phyloP scores from a whole-genome alignment of 2,113 vertebrate species.

The Agapornis roseicollis region DNA sequence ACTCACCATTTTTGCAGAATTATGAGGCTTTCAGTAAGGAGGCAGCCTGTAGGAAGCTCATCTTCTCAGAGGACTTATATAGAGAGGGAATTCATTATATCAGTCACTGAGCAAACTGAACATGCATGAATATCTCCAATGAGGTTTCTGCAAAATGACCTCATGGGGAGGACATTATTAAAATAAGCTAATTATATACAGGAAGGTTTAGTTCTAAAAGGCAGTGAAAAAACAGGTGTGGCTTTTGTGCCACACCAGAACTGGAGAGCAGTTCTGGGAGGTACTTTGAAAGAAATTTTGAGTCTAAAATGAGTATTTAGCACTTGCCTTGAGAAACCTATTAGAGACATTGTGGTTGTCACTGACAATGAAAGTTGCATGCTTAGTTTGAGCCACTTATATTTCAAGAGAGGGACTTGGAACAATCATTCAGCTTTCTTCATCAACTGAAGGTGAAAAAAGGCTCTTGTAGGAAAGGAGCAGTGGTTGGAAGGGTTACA shows the following conservation, averaged over 20 bases:
- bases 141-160: not conserved
- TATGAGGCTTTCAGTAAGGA: not conserved
- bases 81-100: not conserved
- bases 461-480: not conserved
- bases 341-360: not conserved
- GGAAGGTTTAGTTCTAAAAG: not conserved
- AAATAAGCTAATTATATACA: not conserved
- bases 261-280: not conserved
- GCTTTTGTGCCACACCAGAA: not conserved
- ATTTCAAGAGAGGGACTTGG: not conserved
- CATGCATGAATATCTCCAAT: not conserved
- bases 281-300: not conserved
- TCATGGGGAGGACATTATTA: not conserved
- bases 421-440: not conserved
- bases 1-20: constrained; percentile 58
- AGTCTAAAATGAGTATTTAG: not conserved
- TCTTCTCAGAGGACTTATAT: not conserved
- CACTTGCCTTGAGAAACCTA: not conserved
- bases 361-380: not conserved
- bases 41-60: not conserved
- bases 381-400: not conserved
- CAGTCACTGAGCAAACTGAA: constrained; percentile 15
- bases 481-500: not conserved
- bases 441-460: not conserved
- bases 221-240: not conserved